These are phyloP conservation scores for Orchestia grillus DNA, from an alignment of 1,140 invertebrate species.

Conservation along the genomic window DNA sequence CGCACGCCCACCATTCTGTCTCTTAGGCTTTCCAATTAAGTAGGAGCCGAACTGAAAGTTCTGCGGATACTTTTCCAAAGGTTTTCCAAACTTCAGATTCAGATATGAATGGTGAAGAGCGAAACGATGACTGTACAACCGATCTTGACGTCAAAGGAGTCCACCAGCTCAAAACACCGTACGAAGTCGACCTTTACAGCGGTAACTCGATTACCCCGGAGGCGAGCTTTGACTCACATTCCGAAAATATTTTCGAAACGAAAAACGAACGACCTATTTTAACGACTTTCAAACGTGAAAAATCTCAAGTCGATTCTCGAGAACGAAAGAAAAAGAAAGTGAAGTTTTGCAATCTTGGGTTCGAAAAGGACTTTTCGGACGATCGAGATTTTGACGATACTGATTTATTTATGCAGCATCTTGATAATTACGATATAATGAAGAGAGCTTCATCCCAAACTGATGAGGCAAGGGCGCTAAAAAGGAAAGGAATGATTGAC, in stretches of 20 bases:
- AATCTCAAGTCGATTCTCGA: not conserved
- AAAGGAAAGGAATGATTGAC: not conserved
- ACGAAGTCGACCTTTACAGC: not conserved
- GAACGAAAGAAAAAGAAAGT: slow-evolving; percentile 28
- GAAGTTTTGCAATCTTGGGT: not conserved
- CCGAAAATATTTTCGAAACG: slow-evolving; percentile 12
- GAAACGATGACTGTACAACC: not conserved
- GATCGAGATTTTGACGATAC: not conserved
- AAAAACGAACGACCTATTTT: slow-evolving; percentile 16
- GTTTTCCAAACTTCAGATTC: not conserved
- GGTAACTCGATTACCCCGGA: not conserved
- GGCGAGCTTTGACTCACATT: not conserved
- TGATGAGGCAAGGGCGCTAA: not conserved
- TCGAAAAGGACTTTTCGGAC: not conserved
- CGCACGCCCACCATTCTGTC: not conserved
- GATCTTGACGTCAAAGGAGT: not conserved
- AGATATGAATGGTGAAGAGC: not conserved
- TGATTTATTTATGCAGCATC: not conserved
- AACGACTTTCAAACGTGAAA: not conserved
- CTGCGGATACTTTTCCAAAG: not conserved
- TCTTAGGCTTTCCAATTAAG: not conserved
- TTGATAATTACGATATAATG: not conserved
- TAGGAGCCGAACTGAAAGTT: not conserved
- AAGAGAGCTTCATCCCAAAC: not conserved
- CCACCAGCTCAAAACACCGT: not conserved